Percentiles rank a stretch among this genome's conserved stretches.
These are phyloP conservation scores for Stomatorhinus walkeri DNA, from an alignment of 2,797 vertebrate species.

Conservation along the genomic window DNA sequence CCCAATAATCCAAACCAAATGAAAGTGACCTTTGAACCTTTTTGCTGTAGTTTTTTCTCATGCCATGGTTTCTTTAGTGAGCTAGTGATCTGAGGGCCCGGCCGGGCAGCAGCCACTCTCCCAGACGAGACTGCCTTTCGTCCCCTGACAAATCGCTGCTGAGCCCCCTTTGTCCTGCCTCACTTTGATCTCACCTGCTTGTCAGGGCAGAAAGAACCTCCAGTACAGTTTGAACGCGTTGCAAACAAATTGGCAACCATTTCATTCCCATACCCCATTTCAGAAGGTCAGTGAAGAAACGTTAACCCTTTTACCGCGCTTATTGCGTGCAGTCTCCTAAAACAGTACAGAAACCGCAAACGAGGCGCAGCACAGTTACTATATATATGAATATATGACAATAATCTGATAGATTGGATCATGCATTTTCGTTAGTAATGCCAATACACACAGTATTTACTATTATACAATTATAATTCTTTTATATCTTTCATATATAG, in stretches of 20 bases:
- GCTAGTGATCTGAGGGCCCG: conserved; percentile 73
- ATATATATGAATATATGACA: neutral
- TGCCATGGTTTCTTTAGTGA: conserved; percentile 74
- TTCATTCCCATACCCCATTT: conserved; percentile 64
- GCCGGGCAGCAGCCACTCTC: conserved; percentile 63
- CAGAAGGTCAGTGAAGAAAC: conserved; percentile 46
- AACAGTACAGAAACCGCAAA: neutral
- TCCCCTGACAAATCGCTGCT: conserved; percentile 85
- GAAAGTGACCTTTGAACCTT: conserved; percentile 86
- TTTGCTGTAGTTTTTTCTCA: conserved; percentile 80
- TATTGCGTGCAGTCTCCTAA: neutral
- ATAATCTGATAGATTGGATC: neutral
- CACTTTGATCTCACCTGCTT: conserved; percentile 95
- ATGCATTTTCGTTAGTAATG: neutral
- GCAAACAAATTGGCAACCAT: conserved; percentile 81
- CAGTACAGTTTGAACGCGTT: conserved; percentile 76
- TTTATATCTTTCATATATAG: neutral
- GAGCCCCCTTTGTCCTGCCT: conserved; percentile 79
- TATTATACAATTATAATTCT: neutral
- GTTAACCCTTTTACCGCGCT: conserved; percentile 48
- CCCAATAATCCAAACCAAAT: conserved; percentile 77
- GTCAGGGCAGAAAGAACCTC: conserved; percentile 75
- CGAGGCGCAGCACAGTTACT: neutral
- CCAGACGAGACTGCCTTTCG: conserved; percentile 73
- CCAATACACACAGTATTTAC: neutral